phyloP scores from a whole-genome alignment of 2,113 vertebrate species.

The Pterocles gutturalis region DNA sequence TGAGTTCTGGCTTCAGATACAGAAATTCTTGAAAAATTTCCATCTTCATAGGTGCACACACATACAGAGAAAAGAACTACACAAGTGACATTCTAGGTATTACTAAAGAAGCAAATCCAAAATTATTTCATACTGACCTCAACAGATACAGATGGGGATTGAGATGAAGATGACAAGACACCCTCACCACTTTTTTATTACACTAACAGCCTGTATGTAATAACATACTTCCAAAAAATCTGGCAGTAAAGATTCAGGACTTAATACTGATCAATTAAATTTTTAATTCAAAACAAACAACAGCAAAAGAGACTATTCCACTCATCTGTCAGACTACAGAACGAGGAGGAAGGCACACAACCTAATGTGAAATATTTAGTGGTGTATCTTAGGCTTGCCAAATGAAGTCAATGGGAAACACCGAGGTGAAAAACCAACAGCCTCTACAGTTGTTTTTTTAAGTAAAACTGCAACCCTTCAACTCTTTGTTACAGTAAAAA shows the following conservation, averaged over 20 bases:
- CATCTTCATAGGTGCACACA: neutral
- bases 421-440: neutral
- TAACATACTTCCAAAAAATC: neutral
- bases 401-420: neutral
- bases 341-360: neutral
- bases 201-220: neutral
- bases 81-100: neutral
- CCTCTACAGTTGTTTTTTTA: neutral
- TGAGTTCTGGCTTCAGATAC: neutral
- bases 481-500: constrained; percentile 52
- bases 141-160: neutral
- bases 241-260: neutral
- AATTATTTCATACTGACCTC: neutral
- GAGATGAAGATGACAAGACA: neutral
- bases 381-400: neutral
- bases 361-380: neutral
- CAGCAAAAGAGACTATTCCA: neutral
- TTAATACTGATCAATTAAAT: neutral
- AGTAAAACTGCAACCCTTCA: neutral
- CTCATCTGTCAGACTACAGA: neutral
- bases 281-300: neutral
- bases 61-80: neutral
- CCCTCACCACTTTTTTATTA: neutral
- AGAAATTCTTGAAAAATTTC: neutral
- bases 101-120: neutral